These are phyloP conservation scores for Carterocephalus palaemon DNA, from an alignment of 2,888 invertebrate species.

Conservation along the genomic window DNA sequence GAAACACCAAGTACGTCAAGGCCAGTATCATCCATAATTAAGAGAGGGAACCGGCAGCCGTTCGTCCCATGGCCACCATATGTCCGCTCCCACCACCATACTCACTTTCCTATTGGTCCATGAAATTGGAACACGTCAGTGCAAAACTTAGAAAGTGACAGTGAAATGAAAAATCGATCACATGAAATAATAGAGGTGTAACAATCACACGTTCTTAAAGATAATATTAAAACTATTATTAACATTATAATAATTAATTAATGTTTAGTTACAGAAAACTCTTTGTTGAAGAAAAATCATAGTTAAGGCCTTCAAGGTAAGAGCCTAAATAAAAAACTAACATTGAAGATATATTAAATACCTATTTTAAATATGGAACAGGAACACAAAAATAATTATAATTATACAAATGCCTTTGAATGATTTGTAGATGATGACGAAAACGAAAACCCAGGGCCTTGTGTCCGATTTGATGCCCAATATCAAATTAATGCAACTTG, in stretches of 20 bases:
- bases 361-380: too few relatives aligned
- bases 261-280: too few relatives aligned
- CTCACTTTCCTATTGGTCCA: constrained; percentile 41
- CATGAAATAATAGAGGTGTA: constrained; percentile 35
- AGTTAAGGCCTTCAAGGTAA: constrained; percentile 24
- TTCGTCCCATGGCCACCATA: constrained; percentile 37
- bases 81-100: constrained; percentile 49
- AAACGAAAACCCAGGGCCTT: constrained; percentile 80
- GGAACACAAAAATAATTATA: constrained; percentile 9
- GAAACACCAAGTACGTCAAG: constrained; percentile 5
- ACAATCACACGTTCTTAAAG: constrained; percentile 39
- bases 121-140: constrained; percentile 63
- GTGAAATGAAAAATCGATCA: constrained; percentile 59
- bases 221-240: too few relatives aligned
- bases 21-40: constrained; percentile 53
- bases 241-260: too few relatives aligned
- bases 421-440: constrained; percentile 70
- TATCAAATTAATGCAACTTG: constrained; percentile 86
- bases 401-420: too few relatives aligned
- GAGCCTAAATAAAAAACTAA: constrained; percentile 2
- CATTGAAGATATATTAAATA: neutral
- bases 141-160: constrained; percentile 46
- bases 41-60: constrained; percentile 51
- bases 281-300: neutral
- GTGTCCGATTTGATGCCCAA: constrained; percentile 92